These are phyloP conservation scores for Sepioteuthis lessoniana DNA, from an alignment of 2,888 invertebrate genomes.

Conservation along the genomic window DNA sequence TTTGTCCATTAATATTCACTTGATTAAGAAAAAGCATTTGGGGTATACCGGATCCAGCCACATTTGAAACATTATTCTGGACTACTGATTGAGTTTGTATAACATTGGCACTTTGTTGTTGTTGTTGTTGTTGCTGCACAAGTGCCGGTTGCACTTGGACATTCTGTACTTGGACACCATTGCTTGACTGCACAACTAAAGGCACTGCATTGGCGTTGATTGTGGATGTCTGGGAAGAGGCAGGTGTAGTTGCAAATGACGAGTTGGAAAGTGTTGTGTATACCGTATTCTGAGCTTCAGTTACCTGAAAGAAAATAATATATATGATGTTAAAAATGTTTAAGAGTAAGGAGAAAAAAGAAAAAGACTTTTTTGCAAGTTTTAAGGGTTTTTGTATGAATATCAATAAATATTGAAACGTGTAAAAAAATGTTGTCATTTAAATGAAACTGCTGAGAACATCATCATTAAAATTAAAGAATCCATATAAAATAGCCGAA, in stretches of 20 bases:
- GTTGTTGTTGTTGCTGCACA: constrained; percentile 35
- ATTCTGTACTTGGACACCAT: constrained; percentile 41
- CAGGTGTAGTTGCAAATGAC: constrained; percentile 39
- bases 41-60: constrained; percentile 60
- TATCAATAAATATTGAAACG: background rate
- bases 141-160: constrained; percentile 48
- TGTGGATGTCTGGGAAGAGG: constrained; percentile 37
- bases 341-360: background rate
- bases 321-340: background rate
- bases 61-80: constrained; percentile 42
- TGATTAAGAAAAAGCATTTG: constrained; percentile 71
- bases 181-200: constrained; percentile 45
- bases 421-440: no score
- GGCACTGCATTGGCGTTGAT: constrained; percentile 45
- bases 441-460: background rate
- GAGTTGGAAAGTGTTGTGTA: constrained; percentile 47
- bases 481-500: no score
- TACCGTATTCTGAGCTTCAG: constrained; percentile 34
- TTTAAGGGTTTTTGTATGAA: background rate
- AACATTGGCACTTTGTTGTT: constrained; percentile 44
- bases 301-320: background rate
- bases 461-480: no score
- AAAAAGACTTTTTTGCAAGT: background rate
- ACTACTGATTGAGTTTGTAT: constrained; percentile 52
- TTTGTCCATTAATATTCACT: constrained; percentile 69